Evolutionary conservation across 2,113 vertebrate species (phyloP).

Genomic region (Psephotus haematonotus): DNA sequence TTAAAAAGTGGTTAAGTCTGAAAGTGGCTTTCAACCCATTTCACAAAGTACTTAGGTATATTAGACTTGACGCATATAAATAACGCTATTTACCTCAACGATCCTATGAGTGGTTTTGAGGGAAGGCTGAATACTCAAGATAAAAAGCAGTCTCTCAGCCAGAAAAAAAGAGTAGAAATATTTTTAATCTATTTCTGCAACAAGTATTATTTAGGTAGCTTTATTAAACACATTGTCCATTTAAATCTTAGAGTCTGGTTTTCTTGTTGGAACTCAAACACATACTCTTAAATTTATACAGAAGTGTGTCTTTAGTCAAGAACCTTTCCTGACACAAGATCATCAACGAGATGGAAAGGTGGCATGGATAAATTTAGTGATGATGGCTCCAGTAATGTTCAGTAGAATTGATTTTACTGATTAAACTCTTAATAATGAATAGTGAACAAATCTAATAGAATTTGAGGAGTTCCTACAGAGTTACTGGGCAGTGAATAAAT

Average conservation of each 20-base stretch:
- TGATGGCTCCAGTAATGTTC: not conserved
- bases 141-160: not conserved
- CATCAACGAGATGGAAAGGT: not conserved
- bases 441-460: not conserved
- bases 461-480: not conserved
- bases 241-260: not conserved
- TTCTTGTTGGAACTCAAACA: not conserved
- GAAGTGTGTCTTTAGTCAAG: not conserved
- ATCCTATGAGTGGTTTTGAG: not conserved
- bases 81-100: not conserved
- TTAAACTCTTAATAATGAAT: not conserved
- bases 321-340: not conserved
- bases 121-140: not conserved
- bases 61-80: not conserved
- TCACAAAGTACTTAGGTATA: rapidly evolving
- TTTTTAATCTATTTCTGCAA: not conserved
- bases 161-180: not conserved
- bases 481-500: not conserved
- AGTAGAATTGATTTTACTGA: not conserved
- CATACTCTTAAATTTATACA: not conserved
- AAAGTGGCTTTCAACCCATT: not conserved
- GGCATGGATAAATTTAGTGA: not conserved
- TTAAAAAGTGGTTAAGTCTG: not conserved
- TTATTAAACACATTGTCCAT: not conserved
- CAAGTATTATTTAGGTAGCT: not conserved